Conservation (phyloP, 2,888 invertebrate genomes). For the Drosophila neutralis region DNA sequence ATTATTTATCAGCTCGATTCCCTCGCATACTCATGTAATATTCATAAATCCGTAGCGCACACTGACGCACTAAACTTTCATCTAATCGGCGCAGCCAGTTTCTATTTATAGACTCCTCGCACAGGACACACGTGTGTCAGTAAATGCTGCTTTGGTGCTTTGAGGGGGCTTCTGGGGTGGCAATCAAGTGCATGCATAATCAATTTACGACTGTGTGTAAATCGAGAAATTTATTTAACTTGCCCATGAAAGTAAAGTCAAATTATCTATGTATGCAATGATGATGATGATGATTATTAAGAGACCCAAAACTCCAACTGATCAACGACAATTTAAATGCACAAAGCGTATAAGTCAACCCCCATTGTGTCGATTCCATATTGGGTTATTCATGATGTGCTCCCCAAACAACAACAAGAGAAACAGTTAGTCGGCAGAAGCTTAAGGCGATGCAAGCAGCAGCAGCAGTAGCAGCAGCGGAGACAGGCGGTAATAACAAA, state of each 20-base stretch:
- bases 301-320: constrained; percentile 33
- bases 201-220: constrained; percentile 58
- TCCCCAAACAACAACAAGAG: constrained; percentile 9
- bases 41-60: constrained; percentile 58
- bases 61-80: constrained; percentile 46
- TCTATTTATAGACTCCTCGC: constrained; percentile 58
- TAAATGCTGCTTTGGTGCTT: background rate
- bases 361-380: constrained; percentile 2
- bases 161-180: constrained; percentile 1
- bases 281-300: constrained; percentile 48
- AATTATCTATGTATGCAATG: constrained; percentile 47
- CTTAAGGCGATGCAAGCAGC: constrained; percentile 26
- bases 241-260: constrained; percentile 60
- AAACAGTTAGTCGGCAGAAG: constrained; percentile 29
- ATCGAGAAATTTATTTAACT: constrained; percentile 60
- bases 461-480: background rate
- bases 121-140: constrained; percentile 14
- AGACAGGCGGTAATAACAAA: background rate
- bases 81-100: constrained; percentile 49
- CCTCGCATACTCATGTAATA: constrained; percentile 64
- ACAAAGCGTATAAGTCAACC: constrained; percentile 33
- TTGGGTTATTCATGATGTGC: constrained; percentile 44
- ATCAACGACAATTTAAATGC: constrained; percentile 70
- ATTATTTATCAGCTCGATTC: constrained; percentile 64
- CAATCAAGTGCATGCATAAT: constrained; percentile 65